These are phyloP conservation scores for Dipodomys stephensi DNA, from an alignment of 2,113 vertebrate species.

Conservation along the genomic window DNA sequence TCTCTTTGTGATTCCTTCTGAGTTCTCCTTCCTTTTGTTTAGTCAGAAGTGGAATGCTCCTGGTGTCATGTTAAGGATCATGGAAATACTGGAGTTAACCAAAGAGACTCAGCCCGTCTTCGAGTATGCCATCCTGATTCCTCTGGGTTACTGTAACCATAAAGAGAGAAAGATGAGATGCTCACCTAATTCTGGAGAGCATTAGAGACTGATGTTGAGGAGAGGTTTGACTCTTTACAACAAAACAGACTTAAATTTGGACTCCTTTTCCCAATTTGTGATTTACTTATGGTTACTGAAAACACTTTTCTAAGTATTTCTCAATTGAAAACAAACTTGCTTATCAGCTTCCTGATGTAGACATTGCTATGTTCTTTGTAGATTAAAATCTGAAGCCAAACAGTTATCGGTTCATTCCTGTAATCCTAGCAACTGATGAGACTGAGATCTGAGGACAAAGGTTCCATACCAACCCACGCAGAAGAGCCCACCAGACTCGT, in stretches of 20 bases:
- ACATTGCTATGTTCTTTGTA: not conserved
- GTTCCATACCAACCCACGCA: too few relatives aligned
- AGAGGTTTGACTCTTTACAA: not conserved
- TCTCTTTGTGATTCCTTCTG: not conserved
- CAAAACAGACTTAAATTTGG: not conserved
- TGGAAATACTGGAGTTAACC: not conserved
- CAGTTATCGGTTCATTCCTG: not conserved
- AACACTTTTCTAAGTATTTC: not conserved
- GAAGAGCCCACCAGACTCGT: too few relatives aligned
- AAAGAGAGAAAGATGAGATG: not conserved
- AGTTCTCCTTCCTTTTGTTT: not conserved
- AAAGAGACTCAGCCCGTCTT: fast-evolving
- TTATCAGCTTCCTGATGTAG: not conserved
- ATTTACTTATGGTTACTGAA: not conserved
- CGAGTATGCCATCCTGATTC: not conserved
- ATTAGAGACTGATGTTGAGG: not conserved
- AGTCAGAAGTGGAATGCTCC: not conserved
- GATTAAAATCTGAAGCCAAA: not conserved
- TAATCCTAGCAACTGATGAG: not conserved
- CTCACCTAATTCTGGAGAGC: not conserved
- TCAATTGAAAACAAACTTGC: not conserved
- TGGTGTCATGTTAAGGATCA: not conserved
- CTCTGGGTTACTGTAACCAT: not conserved
- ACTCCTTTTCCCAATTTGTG: not conserved
- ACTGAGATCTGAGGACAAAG: not conserved